Evolutionary conservation across 2,888 invertebrate species (phyloP).

Genomic region (Escarpia spicata): DNA sequence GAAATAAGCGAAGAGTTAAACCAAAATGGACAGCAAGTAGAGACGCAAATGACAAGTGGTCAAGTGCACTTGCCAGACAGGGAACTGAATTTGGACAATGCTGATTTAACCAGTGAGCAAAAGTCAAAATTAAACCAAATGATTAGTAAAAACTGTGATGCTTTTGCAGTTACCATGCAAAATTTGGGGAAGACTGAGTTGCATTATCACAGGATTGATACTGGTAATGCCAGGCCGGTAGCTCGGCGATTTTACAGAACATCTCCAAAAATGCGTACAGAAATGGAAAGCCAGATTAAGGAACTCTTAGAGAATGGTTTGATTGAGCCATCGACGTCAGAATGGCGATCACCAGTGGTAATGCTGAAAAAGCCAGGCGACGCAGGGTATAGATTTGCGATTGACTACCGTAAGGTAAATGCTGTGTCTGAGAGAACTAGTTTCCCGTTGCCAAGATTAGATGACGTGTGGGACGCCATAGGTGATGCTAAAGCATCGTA

Average conservation of each 20-base stretch:
- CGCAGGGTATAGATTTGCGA: neutral
- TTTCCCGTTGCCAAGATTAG: neutral
- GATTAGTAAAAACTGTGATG: neutral
- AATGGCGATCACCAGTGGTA: neutral
- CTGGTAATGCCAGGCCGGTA: neutral
- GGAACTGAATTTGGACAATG: neutral
- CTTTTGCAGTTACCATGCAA: neutral
- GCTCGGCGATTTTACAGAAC: neutral
- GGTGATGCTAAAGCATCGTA: neutral
- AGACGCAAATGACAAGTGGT: neutral
- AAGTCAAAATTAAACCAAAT: neutral
- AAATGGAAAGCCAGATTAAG: neutral
- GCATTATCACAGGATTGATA: neutral
- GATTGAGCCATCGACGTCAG: neutral
- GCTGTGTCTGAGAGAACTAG: neutral
- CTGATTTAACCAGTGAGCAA: neutral
- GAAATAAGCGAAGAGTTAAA: too few relatives aligned
- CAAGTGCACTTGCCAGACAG: neutral
- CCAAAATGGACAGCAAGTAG: neutral
- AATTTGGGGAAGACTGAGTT: neutral
- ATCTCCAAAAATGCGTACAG: neutral
- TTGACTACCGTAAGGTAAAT: neutral
- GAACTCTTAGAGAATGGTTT: neutral
- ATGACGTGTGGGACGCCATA: neutral
- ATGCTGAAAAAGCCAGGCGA: neutral